A percentile compares a stretch with the other conserved stretches of the same genome.
Conservation (phyloP, 2,797 vertebrate species). For the Oreochromis mossambicus region DNA sequence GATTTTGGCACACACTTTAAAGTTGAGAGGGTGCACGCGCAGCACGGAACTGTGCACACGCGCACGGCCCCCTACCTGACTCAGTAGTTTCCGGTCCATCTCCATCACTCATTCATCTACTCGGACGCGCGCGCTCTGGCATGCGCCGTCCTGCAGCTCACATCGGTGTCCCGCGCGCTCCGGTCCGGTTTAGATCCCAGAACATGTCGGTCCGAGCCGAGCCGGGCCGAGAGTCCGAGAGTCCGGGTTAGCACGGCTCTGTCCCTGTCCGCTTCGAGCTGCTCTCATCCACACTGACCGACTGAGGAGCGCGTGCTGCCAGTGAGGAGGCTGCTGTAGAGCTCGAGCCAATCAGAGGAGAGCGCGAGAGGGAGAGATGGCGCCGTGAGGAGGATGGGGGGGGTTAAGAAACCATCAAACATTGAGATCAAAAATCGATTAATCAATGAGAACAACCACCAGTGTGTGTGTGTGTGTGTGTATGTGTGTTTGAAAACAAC, state of each 20-base stretch:
- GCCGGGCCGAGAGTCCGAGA: neutral
- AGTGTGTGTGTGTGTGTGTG: neutral
- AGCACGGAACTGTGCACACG: neutral
- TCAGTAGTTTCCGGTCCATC: conserved; percentile 24
- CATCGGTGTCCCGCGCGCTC: neutral
- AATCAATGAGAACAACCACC: neutral
- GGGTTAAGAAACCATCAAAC: neutral
- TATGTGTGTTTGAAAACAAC: neutral
- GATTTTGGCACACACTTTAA: neutral
- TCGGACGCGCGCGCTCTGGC: neutral
- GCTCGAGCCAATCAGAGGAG: conserved; percentile 17
- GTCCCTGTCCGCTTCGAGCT: neutral
- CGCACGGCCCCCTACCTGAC: conserved; percentile 4
- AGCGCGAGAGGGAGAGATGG: neutral
- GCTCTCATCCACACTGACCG: neutral
- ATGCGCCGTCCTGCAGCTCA: neutral
- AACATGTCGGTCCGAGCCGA: neutral
- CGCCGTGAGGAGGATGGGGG: rapidly evolving
- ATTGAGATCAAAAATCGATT: neutral
- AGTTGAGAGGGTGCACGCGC: neutral
- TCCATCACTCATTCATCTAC: neutral
- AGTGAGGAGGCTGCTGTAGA: neutral
- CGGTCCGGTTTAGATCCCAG: neutral
- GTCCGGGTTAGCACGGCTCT: neutral
- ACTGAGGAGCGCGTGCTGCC: neutral